Percentiles rank a stretch among this genome's conserved stretches.
Conservation (phyloP, 2,888 invertebrate species). For the Drosophila anomalipes region DNA sequence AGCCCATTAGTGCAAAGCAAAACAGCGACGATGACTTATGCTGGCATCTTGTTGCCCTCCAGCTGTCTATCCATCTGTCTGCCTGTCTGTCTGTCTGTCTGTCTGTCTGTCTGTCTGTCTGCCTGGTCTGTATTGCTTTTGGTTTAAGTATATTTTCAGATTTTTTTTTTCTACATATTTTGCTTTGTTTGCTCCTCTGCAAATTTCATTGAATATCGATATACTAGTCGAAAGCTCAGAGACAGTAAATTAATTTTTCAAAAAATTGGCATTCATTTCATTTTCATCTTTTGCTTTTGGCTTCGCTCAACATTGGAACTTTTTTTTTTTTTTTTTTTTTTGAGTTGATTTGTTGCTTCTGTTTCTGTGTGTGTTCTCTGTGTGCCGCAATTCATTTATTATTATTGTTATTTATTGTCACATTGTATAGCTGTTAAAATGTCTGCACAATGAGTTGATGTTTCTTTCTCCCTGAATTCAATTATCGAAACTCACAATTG, state of each 20-base stretch:
- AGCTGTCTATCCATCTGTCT: conserved; percentile 19
- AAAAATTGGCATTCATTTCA: conserved; percentile 74
- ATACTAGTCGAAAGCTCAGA: conserved; percentile 40
- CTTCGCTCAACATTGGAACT: background rate
- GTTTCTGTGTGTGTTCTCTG: conserved; percentile 25
- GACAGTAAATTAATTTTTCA: conserved; percentile 74
- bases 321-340: background rate
- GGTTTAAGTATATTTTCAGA: conserved; percentile 32
- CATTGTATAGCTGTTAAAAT: conserved; percentile 49
- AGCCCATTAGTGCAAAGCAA: conserved; percentile 58
- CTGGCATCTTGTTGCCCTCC: conserved; percentile 47
- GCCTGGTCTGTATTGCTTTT: background rate
- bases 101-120: conserved; percentile 15
- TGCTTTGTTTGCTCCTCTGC: conserved; percentile 51
- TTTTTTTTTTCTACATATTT: conserved; percentile 15
- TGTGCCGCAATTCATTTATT: conserved; percentile 46
- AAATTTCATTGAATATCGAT: conserved; percentile 72
- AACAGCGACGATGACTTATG: conserved; percentile 54
- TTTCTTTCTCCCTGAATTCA: conserved; percentile 51
- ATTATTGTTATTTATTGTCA: conserved; percentile 62
- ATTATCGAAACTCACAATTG: conserved; percentile 59
- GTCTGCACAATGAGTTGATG: conserved; percentile 18
- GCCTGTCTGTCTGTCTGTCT: background rate
- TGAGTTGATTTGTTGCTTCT: conserved; percentile 19
- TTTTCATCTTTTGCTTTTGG: conserved; percentile 50